Conservation (phyloP, 2,797 vertebrate species). For the Gobio occitaniae region DNA sequence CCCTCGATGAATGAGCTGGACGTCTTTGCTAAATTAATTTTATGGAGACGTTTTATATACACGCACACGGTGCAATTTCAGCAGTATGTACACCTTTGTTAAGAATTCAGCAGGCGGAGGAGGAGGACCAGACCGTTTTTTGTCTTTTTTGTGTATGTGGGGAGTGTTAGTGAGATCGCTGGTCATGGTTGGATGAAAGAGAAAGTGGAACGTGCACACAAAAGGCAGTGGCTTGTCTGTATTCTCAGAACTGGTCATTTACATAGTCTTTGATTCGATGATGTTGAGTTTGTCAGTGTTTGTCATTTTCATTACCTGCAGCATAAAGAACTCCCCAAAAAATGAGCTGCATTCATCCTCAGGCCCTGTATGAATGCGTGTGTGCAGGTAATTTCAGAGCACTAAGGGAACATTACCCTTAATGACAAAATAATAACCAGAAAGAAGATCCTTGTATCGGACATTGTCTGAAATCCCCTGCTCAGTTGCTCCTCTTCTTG, state of each 20-base stretch:
- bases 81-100: slow-evolving; percentile 31
- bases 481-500: slow-evolving; percentile 65
- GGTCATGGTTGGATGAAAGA: slow-evolving; percentile 64
- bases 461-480: slow-evolving; percentile 70
- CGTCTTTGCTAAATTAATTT: slow-evolving; percentile 38
- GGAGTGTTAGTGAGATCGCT: slow-evolving; percentile 57
- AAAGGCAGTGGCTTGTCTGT: slow-evolving; percentile 67
- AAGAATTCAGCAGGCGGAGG: not conserved
- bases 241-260: slow-evolving; percentile 66
- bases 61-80: not conserved
- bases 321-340: slow-evolving; percentile 36
- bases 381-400: slow-evolving; percentile 36
- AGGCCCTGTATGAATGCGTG: slow-evolving; percentile 23
- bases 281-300: slow-evolving; percentile 64
- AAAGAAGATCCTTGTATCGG: slow-evolving; percentile 62
- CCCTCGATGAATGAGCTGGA: slow-evolving; percentile 20
- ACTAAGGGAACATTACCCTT: slow-evolving; percentile 60
- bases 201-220: slow-evolving; percentile 55
- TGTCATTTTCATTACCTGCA: slow-evolving; percentile 36
- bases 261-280: slow-evolving; percentile 72
- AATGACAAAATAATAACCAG: slow-evolving; percentile 66
- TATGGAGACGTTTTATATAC: slow-evolving; percentile 9
- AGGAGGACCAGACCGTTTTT: not conserved
- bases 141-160: slow-evolving; percentile 49
- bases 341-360: slow-evolving; percentile 21